These are phyloP conservation scores for Pristionchus fissidentatus DNA, from an alignment of 2,888 invertebrate genomes.

Conservation along the genomic window DNA sequence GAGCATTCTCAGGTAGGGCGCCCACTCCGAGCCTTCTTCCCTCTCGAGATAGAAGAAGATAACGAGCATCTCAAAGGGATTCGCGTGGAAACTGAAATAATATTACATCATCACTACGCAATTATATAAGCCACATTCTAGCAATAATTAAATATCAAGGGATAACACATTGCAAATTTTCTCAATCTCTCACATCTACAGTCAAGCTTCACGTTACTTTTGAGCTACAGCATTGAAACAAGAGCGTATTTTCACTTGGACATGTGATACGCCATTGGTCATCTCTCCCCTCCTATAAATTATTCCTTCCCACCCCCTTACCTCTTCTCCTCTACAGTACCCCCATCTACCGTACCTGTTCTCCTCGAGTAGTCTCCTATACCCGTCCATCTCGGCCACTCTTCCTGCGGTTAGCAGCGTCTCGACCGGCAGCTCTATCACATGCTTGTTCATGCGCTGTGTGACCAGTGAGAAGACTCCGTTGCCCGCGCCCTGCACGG, in stretches of 20 bases:
- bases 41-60: conserved; percentile 67
- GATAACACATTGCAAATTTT: no score
- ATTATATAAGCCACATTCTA: no score
- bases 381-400: conserved; percentile 62
- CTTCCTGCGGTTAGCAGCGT: conserved; percentile 51
- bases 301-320: not conserved
- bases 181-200: no score
- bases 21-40: conserved; percentile 59
- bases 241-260: no score
- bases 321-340: not conserved
- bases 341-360: conserved; percentile 24
- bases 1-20: conserved; percentile 67
- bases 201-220: no score
- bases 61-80: conserved; percentile 66
- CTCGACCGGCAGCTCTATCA: conserved; percentile 24
- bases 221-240: no score
- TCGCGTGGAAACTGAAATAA: conserved; percentile 54
- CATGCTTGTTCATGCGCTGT: conserved; percentile 51
- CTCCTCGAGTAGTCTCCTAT: conserved; percentile 57
- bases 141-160: no score
- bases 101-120: no score
- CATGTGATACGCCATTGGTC: no score
- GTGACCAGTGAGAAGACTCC: conserved; percentile 58
- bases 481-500: conserved; percentile 57
- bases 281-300: not conserved